A percentile compares a stretch with the other conserved stretches of the same genome.
phyloP scores from a whole-genome alignment of 2,797 vertebrate genomes.

The Ctenopoma multispine region DNA sequence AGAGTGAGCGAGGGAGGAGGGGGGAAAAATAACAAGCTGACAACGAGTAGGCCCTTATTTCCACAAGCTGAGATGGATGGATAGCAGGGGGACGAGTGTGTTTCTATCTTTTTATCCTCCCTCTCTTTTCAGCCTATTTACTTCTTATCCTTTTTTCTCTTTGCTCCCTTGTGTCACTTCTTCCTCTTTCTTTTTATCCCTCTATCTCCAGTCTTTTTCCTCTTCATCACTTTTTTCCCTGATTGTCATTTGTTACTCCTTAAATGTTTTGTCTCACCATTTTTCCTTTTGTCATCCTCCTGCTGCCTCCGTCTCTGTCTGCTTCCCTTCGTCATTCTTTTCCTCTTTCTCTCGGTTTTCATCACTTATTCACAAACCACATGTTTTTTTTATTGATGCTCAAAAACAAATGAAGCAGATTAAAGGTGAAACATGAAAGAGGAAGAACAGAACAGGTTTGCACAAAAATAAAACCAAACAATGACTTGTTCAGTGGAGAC shows the following conservation, averaged over 20 bases:
- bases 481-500: too few relatives aligned
- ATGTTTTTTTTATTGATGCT: background rate
- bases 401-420: too few relatives aligned
- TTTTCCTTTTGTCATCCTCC: background rate
- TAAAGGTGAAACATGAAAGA: too few relatives aligned
- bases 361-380: background rate
- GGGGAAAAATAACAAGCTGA: conserved; percentile 79
- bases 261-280: background rate
- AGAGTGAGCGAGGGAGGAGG: conserved; percentile 36
- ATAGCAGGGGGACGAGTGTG: conserved; percentile 66
- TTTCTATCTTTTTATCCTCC: conserved; percentile 43
- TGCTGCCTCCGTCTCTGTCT: too few relatives aligned
- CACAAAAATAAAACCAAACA: too few relatives aligned
- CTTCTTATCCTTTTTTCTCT: conserved; percentile 33
- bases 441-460: too few relatives aligned
- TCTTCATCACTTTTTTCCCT: conserved; percentile 25
- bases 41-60: conserved; percentile 85
- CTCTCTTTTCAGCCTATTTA: conserved; percentile 49
- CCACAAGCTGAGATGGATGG: conserved; percentile 76
- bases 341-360: too few relatives aligned
- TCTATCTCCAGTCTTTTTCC: conserved; percentile 6
- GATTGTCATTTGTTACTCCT: background rate
- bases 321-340: background rate
- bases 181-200: conserved; percentile 23
- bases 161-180: conserved; percentile 20